Percentiles rank a stretch among this genome's conserved stretches.
These are phyloP conservation scores for Lophotis ruficrista DNA, from an alignment of 2,113 vertebrate species.

Conservation along the genomic window DNA sequence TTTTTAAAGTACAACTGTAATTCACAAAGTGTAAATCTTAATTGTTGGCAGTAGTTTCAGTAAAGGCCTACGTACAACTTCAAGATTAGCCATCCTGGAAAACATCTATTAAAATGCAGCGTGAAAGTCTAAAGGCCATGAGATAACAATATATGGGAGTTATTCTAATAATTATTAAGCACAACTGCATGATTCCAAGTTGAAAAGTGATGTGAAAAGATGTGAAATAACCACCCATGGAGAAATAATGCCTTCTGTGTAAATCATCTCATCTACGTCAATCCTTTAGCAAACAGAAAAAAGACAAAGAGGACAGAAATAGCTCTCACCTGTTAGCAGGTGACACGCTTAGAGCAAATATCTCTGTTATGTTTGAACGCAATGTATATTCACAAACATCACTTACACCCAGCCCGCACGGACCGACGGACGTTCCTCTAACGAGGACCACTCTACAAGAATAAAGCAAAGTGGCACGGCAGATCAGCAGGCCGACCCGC, in stretches of 20 bases:
- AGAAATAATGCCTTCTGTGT: neutral
- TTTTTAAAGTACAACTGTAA: neutral
- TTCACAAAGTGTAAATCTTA: neutral
- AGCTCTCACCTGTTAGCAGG: neutral
- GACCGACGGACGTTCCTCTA: neutral
- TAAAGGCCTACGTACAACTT: neutral
- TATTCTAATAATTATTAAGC: neutral
- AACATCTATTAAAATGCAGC: neutral
- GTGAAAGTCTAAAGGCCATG: neutral
- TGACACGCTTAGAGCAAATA: rapidly evolving
- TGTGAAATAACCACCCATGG: neutral
- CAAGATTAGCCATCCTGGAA: neutral
- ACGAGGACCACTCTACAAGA: neutral
- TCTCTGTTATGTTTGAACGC: neutral
- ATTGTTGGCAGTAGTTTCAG: neutral
- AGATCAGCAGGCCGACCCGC: neutral
- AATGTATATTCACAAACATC: neutral
- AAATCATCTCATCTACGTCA: neutral
- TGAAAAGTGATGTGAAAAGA: neutral
- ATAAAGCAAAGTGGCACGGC: neutral
- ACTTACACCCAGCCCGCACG: neutral
- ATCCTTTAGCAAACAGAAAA: slow-evolving; percentile 4
- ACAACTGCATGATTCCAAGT: neutral
- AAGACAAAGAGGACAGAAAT: neutral
- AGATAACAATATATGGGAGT: neutral